Base-by-base conservation (phyloP, 2,888 invertebrate species). In the Conus canariensis region DNA sequence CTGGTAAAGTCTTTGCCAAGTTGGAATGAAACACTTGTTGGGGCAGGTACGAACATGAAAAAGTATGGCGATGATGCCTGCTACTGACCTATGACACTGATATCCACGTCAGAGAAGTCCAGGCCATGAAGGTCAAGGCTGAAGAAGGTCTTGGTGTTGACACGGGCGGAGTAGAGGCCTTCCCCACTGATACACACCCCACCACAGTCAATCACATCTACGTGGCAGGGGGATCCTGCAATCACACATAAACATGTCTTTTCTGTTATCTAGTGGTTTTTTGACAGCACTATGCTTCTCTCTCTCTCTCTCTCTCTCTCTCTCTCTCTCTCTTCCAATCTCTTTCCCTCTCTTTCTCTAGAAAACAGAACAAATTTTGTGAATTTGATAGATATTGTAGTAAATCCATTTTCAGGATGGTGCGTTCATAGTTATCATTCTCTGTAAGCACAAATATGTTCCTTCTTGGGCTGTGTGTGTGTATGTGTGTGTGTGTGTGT, bases 31-130 rank as follows among this genome's bases (percentile, higher is more conserved):
- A 45, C 45, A 45, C 45, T 45, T 45, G 45, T 45, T 45, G 2
- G 45, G 45, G 3, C 45, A 45, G 45, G 45, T 45, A 22, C 10
- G 8, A 70, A 70, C 22, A 70, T 19, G 22, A n/a, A 70, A 70
- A 14, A 22, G 10, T 16, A 64, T 64, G 60, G 0, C 60, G 16
- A 1, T 64, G 12, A 64, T 1, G 16, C 7, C 1, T 7, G 60
- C 60, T 14, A 58, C 58, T 25, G 95, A 97, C 97, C 97, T 83
- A 97, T 97, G 30, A 97, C 96, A 90, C 94, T 96, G 90, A 97
- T 96, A 91, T 97, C 96, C 60, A 97, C 94, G 86, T 97, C 97
- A 25, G 96, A 96, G 30, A 97, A 96, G n/a, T 96, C 95, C 90
- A 93, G 92, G 96, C 97, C 92, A 96, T 96, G 91, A 14, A 97